These are phyloP conservation scores for Apis florea DNA, from an alignment of 1,140 invertebrate species.

Conservation along the genomic window DNA sequence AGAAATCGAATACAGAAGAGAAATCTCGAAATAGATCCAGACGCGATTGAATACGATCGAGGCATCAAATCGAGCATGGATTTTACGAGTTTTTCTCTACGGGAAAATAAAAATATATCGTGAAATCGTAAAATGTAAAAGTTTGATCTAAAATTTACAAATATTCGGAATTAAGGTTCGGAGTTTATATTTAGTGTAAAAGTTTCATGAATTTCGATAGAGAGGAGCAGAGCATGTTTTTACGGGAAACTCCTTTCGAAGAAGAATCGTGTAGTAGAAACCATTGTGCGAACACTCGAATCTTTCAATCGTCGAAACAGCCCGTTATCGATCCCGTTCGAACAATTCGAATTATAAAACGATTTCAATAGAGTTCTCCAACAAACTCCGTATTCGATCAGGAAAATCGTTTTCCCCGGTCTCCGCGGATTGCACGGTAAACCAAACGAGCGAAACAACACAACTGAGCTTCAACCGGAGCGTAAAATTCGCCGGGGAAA, in stretches of 20 bases:
- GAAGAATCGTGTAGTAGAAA: neutral
- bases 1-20: too few relatives aligned
- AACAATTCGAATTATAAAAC: neutral
- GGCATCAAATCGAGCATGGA: too few relatives aligned
- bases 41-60: too few relatives aligned
- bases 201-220: neutral
- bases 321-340: neutral
- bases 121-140: too few relatives aligned
- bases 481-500: constrained; percentile 16
- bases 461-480: neutral
- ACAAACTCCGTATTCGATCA: neutral
- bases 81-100: too few relatives aligned
- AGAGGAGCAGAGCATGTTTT: neutral
- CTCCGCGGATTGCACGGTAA: neutral
- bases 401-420: neutral
- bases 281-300: neutral
- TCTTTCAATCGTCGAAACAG: constrained; percentile 6
- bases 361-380: constrained; percentile 1
- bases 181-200: too few relatives aligned
- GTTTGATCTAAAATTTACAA: too few relatives aligned
- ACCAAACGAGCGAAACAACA: neutral
- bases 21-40: too few relatives aligned
- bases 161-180: too few relatives aligned
- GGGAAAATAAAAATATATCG: too few relatives aligned
- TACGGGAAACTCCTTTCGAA: neutral